Base-by-base conservation (phyloP, 2,888 invertebrate genomes). In the Galerucella calmariensis region DNA sequence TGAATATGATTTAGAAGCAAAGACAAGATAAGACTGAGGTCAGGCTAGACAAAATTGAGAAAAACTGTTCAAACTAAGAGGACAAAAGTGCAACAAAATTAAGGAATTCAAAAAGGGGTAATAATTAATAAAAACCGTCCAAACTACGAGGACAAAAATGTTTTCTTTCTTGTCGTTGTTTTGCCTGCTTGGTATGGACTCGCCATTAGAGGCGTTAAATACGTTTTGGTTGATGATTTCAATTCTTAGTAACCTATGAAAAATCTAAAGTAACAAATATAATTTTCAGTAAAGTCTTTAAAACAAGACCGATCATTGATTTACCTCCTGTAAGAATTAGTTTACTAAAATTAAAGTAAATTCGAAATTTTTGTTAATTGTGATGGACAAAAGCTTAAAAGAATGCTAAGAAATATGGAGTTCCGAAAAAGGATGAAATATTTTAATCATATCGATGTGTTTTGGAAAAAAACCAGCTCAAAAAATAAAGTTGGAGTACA, bases 261-360 rank as follows among this genome's bases (percentile, higher is more conserved):
- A 61, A 35, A 24, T 14, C 61, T 27, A 27, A 35, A 14, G 12
- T 8, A 27, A 14, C 61, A 35, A 12, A 27, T 27, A 35, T 41
- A 41, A 41, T 41, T 41, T 41, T 63, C 10, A 44, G 16, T 10
- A 9, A 10, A n/a, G 63, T 46, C 63, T 65, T 46, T 65, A 65
- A 65, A 73, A 69, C 73, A 65, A 73, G 66, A 69, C 66, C 66
- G 27, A 73, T 56, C 2, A 16, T 6, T 56, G 1, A 56, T 56
- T 56, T 20, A 20, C 20, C 56, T 56, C 20, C 10, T 16, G 16
- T 56, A 20, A 2, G 16, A 56, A 56, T 9, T 56, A 56, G 16
- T 20, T 16, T 56, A 41, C 8, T 41, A 41, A 41, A 41, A 9
- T 8, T 9, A 41, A 41, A 41, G 2, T 16, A 16, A 5, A 56